Evolutionary conservation across 2,888 invertebrate genomes (phyloP), one percentile per base, ranked within the genome.

Genomic region (Frankliniella fusca): DNA sequence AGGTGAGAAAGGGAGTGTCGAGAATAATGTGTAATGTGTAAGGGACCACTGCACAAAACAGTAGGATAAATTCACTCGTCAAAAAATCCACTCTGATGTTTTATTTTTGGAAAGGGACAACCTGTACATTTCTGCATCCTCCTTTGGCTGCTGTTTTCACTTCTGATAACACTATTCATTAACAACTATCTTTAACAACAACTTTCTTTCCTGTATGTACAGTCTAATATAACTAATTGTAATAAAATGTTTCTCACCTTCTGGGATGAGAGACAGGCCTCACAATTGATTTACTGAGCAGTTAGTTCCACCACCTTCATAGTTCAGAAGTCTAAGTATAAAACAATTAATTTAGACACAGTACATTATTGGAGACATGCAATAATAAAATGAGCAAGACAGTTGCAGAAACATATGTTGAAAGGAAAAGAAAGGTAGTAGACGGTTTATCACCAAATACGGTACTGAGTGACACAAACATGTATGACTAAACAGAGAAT

Each of bases 261-360:
- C 27, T 27, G 27, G 23, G 12, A 27, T 23, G 70, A 76, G 70
- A 76, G 27, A 76, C 70, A 76, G 70, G 70, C 70, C 70, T 76
- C 70, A 76, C 70, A 70, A 70, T 70, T 70, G 70, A 70, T 76
- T 76, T 76, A 76, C 70, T 76, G 70, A 76, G 70, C 70, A 76
- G 70, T 76, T 76, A 76, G 70, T 27, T 76, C 70, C 70, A 76
- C 27, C 27, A 76, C 11, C 70, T 10, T 76, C 70, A 12, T 76
- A 76, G 70, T 76, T 27, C 27, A 76, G 70, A 76, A 76, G 70
- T 23, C 70, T 76, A 76, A 76, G 70, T 76, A 76, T 76, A 76
- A 76, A 76, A 76, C 70, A 76, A 76, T 27, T 76, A 27, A 76
- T 76, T 76, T 76, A 76, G 70, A 76, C 70, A 76, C 70, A 76